phyloP scores from a whole-genome alignment of 2,888 invertebrate species.

The Lumbricus terrestris region DNA sequence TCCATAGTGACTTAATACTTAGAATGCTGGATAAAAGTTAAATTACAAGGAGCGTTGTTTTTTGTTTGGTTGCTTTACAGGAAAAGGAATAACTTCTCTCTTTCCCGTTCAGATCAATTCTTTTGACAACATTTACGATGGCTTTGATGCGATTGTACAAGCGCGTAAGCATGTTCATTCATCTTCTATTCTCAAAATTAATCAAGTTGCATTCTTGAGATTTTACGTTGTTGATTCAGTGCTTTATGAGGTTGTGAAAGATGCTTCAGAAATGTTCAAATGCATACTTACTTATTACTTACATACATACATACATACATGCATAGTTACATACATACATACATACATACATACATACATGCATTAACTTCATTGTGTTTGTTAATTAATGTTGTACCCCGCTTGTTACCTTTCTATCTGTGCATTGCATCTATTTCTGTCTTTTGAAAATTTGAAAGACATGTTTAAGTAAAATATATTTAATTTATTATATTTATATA shows the following conservation, averaged over 20 bases:
- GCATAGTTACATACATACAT: not conserved
- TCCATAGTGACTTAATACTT: not conserved
- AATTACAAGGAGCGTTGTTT: not conserved
- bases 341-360: too few relatives aligned
- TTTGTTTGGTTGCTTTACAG: not conserved
- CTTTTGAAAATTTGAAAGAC: not conserved
- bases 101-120: slow-evolving; percentile 29
- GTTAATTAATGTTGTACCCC: not conserved
- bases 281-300: too few relatives aligned
- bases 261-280: not conserved
- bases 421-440: not conserved
- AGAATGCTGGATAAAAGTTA: not conserved
- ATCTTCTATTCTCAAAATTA: not conserved
- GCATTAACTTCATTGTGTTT: not conserved
- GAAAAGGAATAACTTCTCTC: slow-evolving; percentile 11
- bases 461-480: too few relatives aligned
- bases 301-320: too few relatives aligned
- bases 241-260: not conserved
- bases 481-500: not conserved
- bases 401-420: not conserved
- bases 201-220: not conserved
- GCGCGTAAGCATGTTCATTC: slow-evolving; percentile 46
- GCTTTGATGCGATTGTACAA: slow-evolving; percentile 53
- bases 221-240: not conserved
- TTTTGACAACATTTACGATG: slow-evolving; percentile 47